These are phyloP conservation scores for Hyaena hyaena DNA, from an alignment of 2,113 vertebrate genomes.

Conservation along the genomic window DNA sequence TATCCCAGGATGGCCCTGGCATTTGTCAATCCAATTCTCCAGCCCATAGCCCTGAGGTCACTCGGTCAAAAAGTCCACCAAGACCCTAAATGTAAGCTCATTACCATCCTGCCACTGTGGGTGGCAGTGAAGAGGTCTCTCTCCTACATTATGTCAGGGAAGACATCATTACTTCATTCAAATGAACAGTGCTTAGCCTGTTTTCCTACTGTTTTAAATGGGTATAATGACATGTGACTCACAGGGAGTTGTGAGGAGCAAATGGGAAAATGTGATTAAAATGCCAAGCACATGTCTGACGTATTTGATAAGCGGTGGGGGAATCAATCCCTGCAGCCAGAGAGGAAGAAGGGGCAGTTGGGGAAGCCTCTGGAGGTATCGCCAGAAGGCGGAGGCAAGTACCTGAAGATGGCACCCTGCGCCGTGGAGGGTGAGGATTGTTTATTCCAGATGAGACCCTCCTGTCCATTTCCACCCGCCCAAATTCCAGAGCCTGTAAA, in stretches of 20 bases:
- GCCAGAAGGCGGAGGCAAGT: not conserved
- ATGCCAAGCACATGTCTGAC: not conserved
- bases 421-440: not conserved
- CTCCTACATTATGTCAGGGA: not conserved
- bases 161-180: not conserved
- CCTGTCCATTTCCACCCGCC: not conserved
- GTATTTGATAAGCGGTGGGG: not conserved
- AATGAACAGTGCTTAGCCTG: not conserved
- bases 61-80: not conserved
- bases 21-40: not conserved
- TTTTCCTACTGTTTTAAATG: not conserved
- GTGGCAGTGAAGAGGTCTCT: too few species aligned
- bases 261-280: not conserved
- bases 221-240: not conserved
- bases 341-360: too few species aligned
- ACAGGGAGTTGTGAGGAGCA: not conserved
- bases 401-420: not conserved
- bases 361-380: not conserved
- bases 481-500: slow-evolving; percentile 79
- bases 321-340: accelerated
- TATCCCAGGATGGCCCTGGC: not conserved
- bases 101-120: not conserved
- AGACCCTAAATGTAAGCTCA: not conserved
- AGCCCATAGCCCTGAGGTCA: not conserved
- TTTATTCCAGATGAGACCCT: slow-evolving; percentile 74